A percentile compares a stretch with the other conserved stretches of the same genome.
Conservation (phyloP, 1,140 invertebrate genomes). For the Stenopsyche tienmushanensis region DNA sequence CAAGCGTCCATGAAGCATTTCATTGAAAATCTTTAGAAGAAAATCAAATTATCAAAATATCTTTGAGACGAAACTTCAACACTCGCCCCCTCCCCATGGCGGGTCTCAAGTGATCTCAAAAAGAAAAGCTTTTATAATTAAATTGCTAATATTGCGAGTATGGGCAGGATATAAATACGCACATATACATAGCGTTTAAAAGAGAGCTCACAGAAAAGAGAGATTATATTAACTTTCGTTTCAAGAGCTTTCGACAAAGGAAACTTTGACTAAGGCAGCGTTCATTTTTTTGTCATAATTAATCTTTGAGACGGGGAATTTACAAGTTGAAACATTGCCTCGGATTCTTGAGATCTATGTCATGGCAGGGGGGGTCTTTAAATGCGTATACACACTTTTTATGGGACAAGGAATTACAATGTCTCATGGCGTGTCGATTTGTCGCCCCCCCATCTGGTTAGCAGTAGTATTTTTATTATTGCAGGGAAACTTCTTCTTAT, state of each 20-base stretch:
- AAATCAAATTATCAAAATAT: slow-evolving; percentile 29
- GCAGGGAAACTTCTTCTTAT: background rate
- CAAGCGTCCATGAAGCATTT: background rate
- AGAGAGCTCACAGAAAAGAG: slow-evolving; percentile 13
- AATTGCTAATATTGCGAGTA: slow-evolving; percentile 14
- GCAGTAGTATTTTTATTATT: background rate
- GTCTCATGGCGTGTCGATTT: background rate
- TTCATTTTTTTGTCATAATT: slow-evolving; percentile 25
- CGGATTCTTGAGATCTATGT: background rate
- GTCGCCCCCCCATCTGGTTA: background rate
- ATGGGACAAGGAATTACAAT: background rate
- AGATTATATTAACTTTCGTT: slow-evolving; percentile 31
- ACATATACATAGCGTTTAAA: background rate
- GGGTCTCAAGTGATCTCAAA: slow-evolving; percentile 1
- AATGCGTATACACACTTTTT: background rate
- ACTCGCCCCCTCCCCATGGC: background rate
- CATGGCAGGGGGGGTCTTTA: background rate
- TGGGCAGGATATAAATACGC: background rate
- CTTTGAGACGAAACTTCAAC: background rate
- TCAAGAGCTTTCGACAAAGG: slow-evolving; percentile 25
- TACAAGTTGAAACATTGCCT: background rate
- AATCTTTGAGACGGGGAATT: slow-evolving; percentile 13
- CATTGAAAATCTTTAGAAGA: slow-evolving; percentile 8
- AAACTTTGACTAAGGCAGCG: slow-evolving; percentile 17
- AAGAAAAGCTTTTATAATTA: slow-evolving; percentile 26